phyloP scores from a whole-genome alignment of 2,797 vertebrate species.

The Uromys caudimaculatus region DNA sequence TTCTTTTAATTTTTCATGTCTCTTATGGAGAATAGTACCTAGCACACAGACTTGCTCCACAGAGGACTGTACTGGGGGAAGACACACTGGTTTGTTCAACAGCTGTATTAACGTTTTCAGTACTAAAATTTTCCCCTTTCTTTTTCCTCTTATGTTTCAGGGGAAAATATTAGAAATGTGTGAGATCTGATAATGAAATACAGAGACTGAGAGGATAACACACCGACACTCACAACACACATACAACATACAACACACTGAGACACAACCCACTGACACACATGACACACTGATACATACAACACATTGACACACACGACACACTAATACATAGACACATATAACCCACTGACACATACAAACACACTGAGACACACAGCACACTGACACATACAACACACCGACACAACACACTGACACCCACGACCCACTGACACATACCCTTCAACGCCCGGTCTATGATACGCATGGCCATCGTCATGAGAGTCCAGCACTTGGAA shows the following conservation, averaged over 20 bases:
- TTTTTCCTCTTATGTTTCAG: constrained; percentile 32
- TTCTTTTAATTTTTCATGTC: not conserved
- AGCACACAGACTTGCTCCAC: not conserved
- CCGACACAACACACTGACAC: no score
- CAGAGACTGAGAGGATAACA: not conserved
- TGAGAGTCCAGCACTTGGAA: constrained; percentile 96
- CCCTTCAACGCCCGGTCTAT: constrained; percentile 94
- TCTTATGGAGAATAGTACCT: constrained; percentile 8
- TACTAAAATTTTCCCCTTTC: not conserved
- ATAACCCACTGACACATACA: no score
- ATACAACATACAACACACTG: no score
- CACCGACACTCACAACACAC: not conserved
- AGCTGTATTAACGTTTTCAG: constrained; percentile 28
- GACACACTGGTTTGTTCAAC: constrained; percentile 4
- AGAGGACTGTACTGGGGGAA: not conserved
- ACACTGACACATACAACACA: constrained; percentile 83
- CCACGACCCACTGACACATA: constrained; percentile 76
- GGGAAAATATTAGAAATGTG: constrained; percentile 37
- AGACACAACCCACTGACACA: not conserved
- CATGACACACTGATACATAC: no score
- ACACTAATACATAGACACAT: no score
- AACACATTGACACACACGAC: no score
- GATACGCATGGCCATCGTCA: constrained; percentile 95
- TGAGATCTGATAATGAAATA: constrained; percentile 49
- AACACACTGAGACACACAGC: no score